These are phyloP conservation scores for Megaustenia siamemsis DNA, from an alignment of 2,888 invertebrate species.

Conservation along the genomic window DNA sequence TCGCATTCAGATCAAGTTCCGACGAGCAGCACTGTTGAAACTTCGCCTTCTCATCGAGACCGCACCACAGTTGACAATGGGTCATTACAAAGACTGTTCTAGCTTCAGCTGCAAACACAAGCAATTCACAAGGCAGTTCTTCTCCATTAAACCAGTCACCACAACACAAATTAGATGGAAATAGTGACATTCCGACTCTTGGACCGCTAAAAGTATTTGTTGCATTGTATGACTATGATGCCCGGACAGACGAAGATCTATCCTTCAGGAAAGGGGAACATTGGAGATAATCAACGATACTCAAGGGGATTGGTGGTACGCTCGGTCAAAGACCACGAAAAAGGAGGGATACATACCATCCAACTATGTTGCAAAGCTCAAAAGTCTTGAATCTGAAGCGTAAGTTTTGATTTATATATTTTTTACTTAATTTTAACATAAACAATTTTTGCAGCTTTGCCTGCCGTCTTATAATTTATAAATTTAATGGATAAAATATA, in stretches of 20 bases:
- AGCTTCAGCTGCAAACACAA: slow-evolving; percentile 53
- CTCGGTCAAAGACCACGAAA: slow-evolving; percentile 95
- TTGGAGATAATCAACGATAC: slow-evolving; percentile 98
- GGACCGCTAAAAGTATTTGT: slow-evolving; percentile 90
- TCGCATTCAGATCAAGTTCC: slow-evolving; percentile 53
- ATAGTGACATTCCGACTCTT: slow-evolving; percentile 53
- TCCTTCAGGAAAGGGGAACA: slow-evolving; percentile 99
- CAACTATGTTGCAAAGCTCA: slow-evolving; percentile 99
- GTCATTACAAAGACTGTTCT: slow-evolving; percentile 36
- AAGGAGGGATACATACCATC: slow-evolving; percentile 99
- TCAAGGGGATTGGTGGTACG: slow-evolving; percentile 99
- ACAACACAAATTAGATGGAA: slow-evolving; percentile 56
- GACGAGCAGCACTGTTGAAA: slow-evolving; percentile 30
- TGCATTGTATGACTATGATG: slow-evolving; percentile 99
- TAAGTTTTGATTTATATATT: slow-evolving; percentile 84
- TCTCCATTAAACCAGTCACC: slow-evolving; percentile 59
- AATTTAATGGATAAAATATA: too few relatives aligned
- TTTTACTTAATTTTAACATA: too few relatives aligned
- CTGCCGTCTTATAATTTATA: too few relatives aligned
- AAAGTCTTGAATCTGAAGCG: slow-evolving; percentile 99
- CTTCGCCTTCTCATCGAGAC: slow-evolving; percentile 37
- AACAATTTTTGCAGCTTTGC: too few relatives aligned
- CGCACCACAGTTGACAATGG: slow-evolving; percentile 3
- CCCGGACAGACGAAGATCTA: slow-evolving; percentile 98
- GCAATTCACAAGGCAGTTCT: slow-evolving; percentile 56